Base-by-base conservation (phyloP, 1,140 invertebrate genomes). In the Parapsyche elsis region DNA sequence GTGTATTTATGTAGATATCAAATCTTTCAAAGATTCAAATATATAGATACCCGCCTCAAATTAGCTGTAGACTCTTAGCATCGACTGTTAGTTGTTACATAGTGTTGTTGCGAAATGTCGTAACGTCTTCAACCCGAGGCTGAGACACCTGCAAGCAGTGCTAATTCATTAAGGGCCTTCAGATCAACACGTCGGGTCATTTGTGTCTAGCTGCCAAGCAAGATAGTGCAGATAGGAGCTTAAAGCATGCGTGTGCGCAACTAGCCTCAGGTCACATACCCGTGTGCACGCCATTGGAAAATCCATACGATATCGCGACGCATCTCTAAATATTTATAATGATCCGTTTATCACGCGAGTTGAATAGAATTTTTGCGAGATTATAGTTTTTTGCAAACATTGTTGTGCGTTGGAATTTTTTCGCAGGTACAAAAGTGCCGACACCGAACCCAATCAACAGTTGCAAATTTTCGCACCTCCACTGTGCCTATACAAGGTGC, bases 161-260 rank as follows among this genome's bases (percentile, higher is more conserved):
- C 76, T 80, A 80, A 82, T 82, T 80, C 78, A 82, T 82, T 82
- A 82, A 46, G 49, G 46, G 14, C 71, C 59, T 73, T 61, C 71
- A 57, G 53, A 73, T 82, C 81, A 78, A 77, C 81, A 80, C 81
- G 81, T 82, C 78, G 74, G 78, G 74, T 82, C 81, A 82, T 82
- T 82, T 82, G 81, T 70, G 81, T 81, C 81, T 76, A 59, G 45
- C 77, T 78, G 75, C 57, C 81, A 61, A 57, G 24, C 24, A 38
- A 78, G 80, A 79, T 81, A 64, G 77, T 71, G 57, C 24, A 44
- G 67, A 71, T 71, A 71, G 53, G 14, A 59, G 79, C 38, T 53
- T 45, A 80, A 59, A 76, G 71, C 71, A 67, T 44, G 76, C 80
- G 80, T 57, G 38, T 74, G 76, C 71, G 59, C 80, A 59, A 38